Conservation (phyloP, 2,888 invertebrate species). For the Eupithecia vulgata region DNA sequence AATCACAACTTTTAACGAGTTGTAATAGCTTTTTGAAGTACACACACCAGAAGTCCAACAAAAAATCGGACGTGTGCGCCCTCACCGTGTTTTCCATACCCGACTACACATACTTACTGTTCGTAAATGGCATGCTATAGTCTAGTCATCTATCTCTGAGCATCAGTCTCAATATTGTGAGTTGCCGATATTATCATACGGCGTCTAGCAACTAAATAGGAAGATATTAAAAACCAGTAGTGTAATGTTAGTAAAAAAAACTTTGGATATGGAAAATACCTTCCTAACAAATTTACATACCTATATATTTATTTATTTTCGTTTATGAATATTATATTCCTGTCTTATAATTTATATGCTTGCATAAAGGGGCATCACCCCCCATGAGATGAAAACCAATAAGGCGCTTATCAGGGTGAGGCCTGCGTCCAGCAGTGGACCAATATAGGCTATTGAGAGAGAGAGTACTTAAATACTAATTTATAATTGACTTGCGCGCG, state of each 20-base stretch:
- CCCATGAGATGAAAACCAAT: too few species aligned
- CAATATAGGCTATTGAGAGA: too few species aligned
- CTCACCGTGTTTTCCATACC: too few species aligned
- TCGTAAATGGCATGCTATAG: not conserved
- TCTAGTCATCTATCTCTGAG: not conserved
- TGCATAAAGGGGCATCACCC: too few species aligned
- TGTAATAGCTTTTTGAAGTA: constrained; percentile 45
- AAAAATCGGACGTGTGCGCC: too few species aligned
- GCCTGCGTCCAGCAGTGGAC: too few species aligned
- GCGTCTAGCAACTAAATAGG: not conserved
- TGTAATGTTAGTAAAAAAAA: not conserved
- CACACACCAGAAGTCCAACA: too few species aligned
- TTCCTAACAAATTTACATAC: not conserved
- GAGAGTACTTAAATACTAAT: too few species aligned
- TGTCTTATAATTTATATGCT: too few species aligned
- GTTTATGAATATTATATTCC: not conserved
- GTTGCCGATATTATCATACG: not conserved
- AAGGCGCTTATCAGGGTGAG: too few species aligned
- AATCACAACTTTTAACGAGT: constrained; percentile 43
- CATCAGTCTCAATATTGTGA: not conserved
- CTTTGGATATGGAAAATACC: not conserved
- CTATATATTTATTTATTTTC: not conserved
- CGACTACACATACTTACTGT: not conserved
- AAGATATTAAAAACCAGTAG: not conserved
- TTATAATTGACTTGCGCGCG: too few species aligned